Evolutionary conservation across 2,888 invertebrate genomes (phyloP), one percentile per base, ranked within the genome.

Genomic region (Slavum lentiscoides): DNA sequence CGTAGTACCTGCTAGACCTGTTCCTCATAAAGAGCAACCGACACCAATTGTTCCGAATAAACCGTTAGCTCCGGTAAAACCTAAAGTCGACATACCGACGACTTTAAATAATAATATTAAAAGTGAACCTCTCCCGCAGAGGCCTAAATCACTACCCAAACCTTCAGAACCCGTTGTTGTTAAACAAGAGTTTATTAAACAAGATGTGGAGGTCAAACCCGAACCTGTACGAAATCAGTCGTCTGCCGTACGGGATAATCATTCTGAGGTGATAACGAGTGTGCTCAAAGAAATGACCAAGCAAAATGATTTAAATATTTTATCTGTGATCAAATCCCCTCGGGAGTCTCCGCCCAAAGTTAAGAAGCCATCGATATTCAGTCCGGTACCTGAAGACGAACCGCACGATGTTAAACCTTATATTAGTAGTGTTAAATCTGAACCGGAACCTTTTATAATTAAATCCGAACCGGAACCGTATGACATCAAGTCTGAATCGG

Each of bases 321-420:
- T 80, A 72, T 80, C 80, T 80, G 80, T 80, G 72, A 80, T 80
- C 64, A 80, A 80, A 80, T 72, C 80, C 74, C 59, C 61, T 58
- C 59, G 69, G 82, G 59, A 84, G 83, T 76, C 75, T 82, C 66
- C 83, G 82, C 72, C 74, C 82, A 62, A 53, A 55, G 69, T 82
- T 69, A 83, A 83, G 74, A 86, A 86, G 66, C 87, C 87, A 75
- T 88, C 88, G 49, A 87, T 87, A 76, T 87, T 85, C 82, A 84
- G 84, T 70, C 84, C 84, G 39, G 84, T 83, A 53, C 84, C 80
- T 9, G 80, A 80, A 64, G 80, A 80, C 30, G 80, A 80, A 72
- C 82, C 83, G n/a, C 82, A 82, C 59, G 82, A 82, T 37, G 67
- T 77, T 58, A 83, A 82, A 68, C 82, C 83, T 68, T 75, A 69